These are phyloP conservation scores for Sinosuthora webbiana DNA, from an alignment of 2,113 vertebrate species.

Conservation along the genomic window DNA sequence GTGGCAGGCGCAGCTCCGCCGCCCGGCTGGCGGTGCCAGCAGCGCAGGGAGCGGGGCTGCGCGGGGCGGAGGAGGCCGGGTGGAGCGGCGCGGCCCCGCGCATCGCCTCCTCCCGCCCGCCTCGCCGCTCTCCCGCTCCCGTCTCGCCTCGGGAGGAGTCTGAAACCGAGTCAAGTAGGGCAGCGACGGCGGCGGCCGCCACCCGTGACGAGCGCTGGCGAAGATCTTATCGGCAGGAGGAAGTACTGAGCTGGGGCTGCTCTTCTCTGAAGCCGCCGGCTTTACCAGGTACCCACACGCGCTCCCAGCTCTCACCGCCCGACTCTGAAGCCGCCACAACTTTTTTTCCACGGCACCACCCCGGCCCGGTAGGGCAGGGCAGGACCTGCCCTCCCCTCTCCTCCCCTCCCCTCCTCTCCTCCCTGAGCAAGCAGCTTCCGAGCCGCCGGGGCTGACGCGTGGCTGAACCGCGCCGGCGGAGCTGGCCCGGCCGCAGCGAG, in stretches of 20 bases:
- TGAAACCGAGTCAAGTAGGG: not conserved
- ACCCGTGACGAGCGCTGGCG: not conserved
- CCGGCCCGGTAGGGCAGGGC: not conserved
- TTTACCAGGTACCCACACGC: not conserved
- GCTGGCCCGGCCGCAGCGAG: no score
- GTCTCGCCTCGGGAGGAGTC: not conserved
- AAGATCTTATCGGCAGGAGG: conserved; percentile 58
- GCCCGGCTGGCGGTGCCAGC: not conserved
- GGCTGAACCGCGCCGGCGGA: not conserved
- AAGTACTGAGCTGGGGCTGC: conserved; percentile 18
- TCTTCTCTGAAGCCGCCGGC: conserved; percentile 26
- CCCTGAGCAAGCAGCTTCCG: not conserved
- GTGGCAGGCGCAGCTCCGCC: not conserved
- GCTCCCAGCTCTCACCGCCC: not conserved
- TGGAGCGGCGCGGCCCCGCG: not conserved
- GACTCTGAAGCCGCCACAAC: not conserved
- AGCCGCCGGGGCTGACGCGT: not conserved
- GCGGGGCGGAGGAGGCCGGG: not conserved
- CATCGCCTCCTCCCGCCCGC: conserved; percentile 1
- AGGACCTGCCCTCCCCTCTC: not conserved
- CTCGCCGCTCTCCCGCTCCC: not conserved
- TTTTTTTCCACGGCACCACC: not conserved
- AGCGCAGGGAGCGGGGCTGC: not conserved
- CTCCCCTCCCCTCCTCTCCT: not conserved
- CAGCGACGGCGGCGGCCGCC: not conserved